Base-by-base conservation (phyloP, 2,113 vertebrate genomes). In the Tetraodon nigroviridis region DNA sequence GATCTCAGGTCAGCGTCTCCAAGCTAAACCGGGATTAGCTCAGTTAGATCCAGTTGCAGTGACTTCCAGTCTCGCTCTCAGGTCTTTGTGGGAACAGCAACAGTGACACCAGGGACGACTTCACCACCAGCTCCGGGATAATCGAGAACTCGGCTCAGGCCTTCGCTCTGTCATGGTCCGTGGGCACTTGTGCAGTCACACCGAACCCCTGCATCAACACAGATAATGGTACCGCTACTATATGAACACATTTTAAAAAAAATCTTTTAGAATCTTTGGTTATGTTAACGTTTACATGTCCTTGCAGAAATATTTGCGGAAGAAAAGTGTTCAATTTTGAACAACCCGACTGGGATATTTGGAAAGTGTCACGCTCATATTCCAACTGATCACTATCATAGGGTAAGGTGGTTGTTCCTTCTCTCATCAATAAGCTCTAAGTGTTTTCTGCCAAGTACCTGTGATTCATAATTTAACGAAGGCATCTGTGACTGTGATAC, bases 71-170 rank as follows among this genome's bases (percentile, higher is more conserved):
- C 7, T 61, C 16, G 66, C 29, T 49, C 55, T 73, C 50, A 91
- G 90, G 90, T 61, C 88, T 91, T 27, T 91, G 90, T 75, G 90
- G 90, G 19, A 89, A 87, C 74, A 75, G 45, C 57, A 91, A 91
- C 55, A 67, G 48, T 0, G 82, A 89, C 63, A 88, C 87, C 20
- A 85, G 64, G 7, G 89, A 91, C 12, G 90, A 91, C 57, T 90
- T 88, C 64, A 88, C 69, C 40, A 75, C 83, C 11, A 87, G 80
- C 63, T 82, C 74, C 22, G 73, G 82, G 1, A 90, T 91, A 40
- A 58, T 82, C 2, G 87, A 91, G 78, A 87, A 73, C 65, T 82
- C 86, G 0, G 72, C 76, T 19, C 69, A 77, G 7, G n/a, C 49
- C 0, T 90, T 91, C 41, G 76, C 83, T 29, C 53, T 51, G 48